Conservation (phyloP, 53 echinoderm and acorn worm species). For the Echinometra lucunter region DNA sequence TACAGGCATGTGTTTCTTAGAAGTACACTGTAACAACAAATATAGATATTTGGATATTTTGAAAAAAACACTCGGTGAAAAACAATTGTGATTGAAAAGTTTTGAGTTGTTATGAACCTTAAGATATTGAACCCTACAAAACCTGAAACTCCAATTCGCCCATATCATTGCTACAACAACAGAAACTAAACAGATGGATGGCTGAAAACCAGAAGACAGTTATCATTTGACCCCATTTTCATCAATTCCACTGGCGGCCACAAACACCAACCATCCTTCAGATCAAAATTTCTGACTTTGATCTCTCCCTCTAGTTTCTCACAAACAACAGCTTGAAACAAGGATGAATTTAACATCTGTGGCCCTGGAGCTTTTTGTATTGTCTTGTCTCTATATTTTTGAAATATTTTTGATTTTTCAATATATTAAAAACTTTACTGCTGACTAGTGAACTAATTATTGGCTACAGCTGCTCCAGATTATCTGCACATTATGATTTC, state of each 20-base stretch:
- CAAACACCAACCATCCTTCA: background rate
- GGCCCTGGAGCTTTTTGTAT: background rate
- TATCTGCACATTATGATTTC: no score
- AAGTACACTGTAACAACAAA: no score
- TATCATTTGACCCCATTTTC: conserved; percentile 32
- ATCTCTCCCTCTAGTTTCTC: background rate
- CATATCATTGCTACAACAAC: background rate
- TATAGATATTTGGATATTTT: no score
- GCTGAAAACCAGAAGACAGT: background rate
- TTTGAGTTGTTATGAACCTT: background rate
- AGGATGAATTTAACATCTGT: background rate
- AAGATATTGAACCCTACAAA: background rate
- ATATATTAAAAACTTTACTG: no score
- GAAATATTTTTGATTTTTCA: no score
- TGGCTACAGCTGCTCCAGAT: no score
- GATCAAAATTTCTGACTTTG: background rate
- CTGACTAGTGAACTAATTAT: no score
- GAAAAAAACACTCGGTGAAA: no score
- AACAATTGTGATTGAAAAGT: no score
- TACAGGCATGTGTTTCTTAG: no score
- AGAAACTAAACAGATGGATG: conserved; percentile 17
- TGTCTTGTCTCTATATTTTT: no score
- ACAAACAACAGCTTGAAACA: background rate
- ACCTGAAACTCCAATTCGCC: background rate
- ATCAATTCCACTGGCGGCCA: background rate